Base-by-base conservation (phyloP, 2,797 vertebrate genomes). In the Phrynocephalus forsythii region DNA sequence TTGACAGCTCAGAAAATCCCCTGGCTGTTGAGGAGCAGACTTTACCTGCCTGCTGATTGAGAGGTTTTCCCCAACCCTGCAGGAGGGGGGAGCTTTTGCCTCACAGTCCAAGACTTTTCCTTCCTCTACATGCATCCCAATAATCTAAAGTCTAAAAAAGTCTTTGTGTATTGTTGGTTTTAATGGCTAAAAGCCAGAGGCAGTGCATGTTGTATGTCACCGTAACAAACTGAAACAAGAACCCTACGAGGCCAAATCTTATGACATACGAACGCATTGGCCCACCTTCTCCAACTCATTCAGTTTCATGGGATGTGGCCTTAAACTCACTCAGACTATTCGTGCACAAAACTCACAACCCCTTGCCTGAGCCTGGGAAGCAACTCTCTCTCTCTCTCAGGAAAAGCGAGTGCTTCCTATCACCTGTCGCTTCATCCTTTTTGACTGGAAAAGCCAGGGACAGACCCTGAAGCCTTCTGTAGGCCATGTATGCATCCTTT, bases 71-170 rank as follows among this genome's bases (percentile, higher is more conserved):
- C 33, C 33, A 33, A 33, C 33, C 33, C 33, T 33, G 33, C 33
- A 33, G 33, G 33, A 33, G 33, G 33, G 33, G 33, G 33, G 33
- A 33, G 33, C 33, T 33, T 33, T 33, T 33, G 33, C 52, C 83
- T 48, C 5, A 8, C 6, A 72, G 66, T 38, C 38, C 28, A 78
- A 83, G 67, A 60, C 22, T 11, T 2, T 38, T 30, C 33, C 18
- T 30, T 90, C 38, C n/a, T 75, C 30, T 50, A n/a, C n/a, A 0
- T 1, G n/a, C 52, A 72, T 88, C 82, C 20, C 38, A 63, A 63
- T 0, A 0, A 68, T 8, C 5, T n/a, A 44, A 77, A 76, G 20
- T 16, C 60, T 16, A 33, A 33, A 33, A 33, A 33, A 33, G 33
- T 33, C 60, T 63, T 16, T 72, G 30, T 18, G 33, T 10, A 67